phyloP scores from a whole-genome alignment of 2,113 vertebrate genomes.

The Callipepla squamata region DNA sequence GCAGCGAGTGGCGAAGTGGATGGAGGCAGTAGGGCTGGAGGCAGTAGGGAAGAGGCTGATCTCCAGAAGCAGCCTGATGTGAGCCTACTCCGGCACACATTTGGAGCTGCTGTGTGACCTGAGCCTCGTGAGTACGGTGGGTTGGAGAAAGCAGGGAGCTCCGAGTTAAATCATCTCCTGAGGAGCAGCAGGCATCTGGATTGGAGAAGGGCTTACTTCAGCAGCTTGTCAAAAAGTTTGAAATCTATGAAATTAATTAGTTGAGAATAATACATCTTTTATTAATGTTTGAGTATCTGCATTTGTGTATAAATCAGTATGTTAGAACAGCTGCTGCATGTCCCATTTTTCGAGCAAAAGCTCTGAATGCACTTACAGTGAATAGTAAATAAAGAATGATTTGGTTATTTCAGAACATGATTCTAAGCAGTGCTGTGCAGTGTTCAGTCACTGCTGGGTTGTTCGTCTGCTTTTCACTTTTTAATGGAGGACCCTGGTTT shows the following conservation, averaged over 20 bases:
- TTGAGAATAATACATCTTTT: not conserved
- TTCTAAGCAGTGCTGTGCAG: not conserved
- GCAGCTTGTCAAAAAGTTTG: not conserved
- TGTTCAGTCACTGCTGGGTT: not conserved
- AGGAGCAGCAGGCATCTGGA: not conserved
- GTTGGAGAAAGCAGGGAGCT: not conserved
- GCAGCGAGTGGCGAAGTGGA: too few relatives aligned
- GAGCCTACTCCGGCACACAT: not conserved
- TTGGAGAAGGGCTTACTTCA: not conserved
- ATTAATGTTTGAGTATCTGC: not conserved
- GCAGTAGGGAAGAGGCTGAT: not conserved
- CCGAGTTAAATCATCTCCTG: not conserved
- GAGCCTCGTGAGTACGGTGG: accelerated
- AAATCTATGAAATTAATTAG: not conserved
- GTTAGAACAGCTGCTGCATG: not conserved
- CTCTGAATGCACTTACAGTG: not conserved
- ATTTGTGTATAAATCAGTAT: not conserved
- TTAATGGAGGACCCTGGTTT: not conserved
- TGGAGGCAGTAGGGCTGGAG: not conserved
- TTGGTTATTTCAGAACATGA: not conserved
- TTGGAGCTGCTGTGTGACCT: accelerated
- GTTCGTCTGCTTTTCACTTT: not conserved
- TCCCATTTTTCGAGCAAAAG: not conserved
- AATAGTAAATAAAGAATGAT: not conserved
- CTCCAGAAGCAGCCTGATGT: accelerated